Evolutionary conservation across 2,888 invertebrate genomes (phyloP).

Genomic region (Dynastes maya): DNA sequence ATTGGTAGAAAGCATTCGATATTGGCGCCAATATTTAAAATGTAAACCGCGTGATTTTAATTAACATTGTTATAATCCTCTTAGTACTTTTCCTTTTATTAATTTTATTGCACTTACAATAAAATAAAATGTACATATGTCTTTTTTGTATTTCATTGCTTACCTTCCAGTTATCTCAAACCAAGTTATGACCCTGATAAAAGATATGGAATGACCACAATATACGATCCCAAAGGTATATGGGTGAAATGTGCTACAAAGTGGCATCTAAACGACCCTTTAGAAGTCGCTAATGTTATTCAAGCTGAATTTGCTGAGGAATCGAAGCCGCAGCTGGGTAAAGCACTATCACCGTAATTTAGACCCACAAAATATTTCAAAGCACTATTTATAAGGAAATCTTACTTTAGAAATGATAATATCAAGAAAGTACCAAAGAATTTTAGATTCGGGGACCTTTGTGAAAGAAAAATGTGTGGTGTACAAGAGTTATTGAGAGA

Average conservation of each 20-base stretch:
- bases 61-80: too few species aligned
- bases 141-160: too few species aligned
- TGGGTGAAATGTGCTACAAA: constrained; percentile 69
- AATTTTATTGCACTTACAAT: too few species aligned
- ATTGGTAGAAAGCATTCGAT: too few species aligned
- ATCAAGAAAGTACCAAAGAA: constrained; percentile 70
- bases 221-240: constrained; percentile 71
- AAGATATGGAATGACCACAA: constrained; percentile 71
- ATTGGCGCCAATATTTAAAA: too few species aligned
- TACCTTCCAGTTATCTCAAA: constrained; percentile 61
- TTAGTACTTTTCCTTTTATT: too few species aligned
- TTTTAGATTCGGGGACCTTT: constrained; percentile 71
- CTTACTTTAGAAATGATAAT: constrained; percentile 69
- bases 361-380: neutral
- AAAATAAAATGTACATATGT: too few species aligned
- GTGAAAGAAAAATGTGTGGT: constrained; percentile 67
- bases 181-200: constrained; percentile 70
- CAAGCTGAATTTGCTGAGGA: constrained; percentile 69
- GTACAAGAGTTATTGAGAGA: constrained; percentile 70
- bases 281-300: constrained; percentile 67
- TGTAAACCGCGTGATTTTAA: too few species aligned
- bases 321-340: constrained; percentile 68
- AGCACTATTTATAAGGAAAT: neutral
- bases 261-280: constrained; percentile 67
- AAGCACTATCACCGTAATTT: constrained; percentile 69